phyloP scores from a whole-genome alignment of 2,113 vertebrate species.

The Suricata suricatta region DNA sequence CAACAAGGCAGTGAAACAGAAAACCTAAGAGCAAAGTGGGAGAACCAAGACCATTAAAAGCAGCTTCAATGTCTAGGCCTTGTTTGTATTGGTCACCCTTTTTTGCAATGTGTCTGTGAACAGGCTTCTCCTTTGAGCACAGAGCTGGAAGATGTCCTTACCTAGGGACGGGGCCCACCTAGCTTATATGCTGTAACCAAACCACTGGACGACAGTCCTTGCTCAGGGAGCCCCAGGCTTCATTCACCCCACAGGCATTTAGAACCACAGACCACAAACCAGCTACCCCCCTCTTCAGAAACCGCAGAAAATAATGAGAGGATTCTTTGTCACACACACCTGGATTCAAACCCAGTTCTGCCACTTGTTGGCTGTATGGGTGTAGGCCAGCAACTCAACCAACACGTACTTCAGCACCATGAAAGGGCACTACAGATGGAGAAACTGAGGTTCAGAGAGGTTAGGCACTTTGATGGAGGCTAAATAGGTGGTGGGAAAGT shows the following conservation, averaged over 20 bases:
- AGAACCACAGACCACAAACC: background rate
- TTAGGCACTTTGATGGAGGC: background rate
- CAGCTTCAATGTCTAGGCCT: no score
- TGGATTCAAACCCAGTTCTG: background rate
- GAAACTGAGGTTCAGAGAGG: background rate
- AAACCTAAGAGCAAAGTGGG: background rate
- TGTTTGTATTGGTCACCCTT: fast-evolving
- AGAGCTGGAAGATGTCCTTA: background rate
- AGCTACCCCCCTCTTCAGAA: background rate
- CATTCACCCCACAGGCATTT: background rate
- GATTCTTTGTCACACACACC: background rate
- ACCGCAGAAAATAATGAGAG: background rate
- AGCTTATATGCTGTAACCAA: background rate
- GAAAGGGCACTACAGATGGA: background rate
- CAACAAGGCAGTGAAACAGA: background rate
- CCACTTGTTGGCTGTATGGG: background rate
- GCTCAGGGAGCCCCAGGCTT: background rate
- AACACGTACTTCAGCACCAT: background rate
- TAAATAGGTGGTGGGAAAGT: background rate
- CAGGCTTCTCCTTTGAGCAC: background rate
- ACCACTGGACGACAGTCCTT: background rate
- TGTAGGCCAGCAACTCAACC: background rate
- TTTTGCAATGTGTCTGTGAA: background rate
- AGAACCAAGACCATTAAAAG: background rate
- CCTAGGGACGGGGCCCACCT: no score